Percentiles rank a stretch among this genome's conserved stretches.
Conservation (phyloP, 2,113 vertebrate genomes). For the Lophochroa leadbeateri region DNA sequence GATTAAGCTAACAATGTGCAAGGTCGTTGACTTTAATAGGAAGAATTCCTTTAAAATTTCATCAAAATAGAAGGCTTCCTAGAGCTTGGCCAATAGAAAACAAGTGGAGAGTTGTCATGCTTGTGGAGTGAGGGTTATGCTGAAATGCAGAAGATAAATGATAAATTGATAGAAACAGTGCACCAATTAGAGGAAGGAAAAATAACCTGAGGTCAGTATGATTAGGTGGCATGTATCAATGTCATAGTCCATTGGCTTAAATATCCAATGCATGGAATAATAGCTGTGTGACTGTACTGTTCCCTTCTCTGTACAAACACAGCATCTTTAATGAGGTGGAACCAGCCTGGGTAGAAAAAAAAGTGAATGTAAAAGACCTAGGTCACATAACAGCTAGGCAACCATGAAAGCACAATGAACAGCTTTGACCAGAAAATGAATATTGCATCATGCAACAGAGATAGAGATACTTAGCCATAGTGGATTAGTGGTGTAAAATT, state of each 20-base stretch:
- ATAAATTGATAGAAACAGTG: not conserved
- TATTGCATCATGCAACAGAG: not conserved
- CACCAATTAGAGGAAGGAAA: not conserved
- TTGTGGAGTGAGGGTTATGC: not conserved
- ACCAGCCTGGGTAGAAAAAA: conserved; percentile 13
- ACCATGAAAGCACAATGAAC: not conserved
- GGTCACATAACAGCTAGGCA: not conserved
- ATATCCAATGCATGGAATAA: not conserved
- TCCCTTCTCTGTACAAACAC: conserved; percentile 11
- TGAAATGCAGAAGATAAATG: not conserved
- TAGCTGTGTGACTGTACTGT: conserved; percentile 7
- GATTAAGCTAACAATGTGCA: not conserved
- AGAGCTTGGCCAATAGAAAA: not conserved
- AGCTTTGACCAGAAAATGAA: not conserved
- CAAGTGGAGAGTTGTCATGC: not conserved
- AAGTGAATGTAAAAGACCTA: not conserved
- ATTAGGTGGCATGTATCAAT: not conserved
- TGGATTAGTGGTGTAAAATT: conserved; percentile 3
- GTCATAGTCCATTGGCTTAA: conserved; percentile 39
- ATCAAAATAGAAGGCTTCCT: not conserved
- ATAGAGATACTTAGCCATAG: not conserved
- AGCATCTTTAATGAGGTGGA: conserved; percentile 42
- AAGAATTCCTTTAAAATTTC: not conserved
- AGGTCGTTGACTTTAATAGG: not conserved
- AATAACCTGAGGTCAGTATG: not conserved